A percentile compares a stretch with the other conserved stretches of the same genome.
phyloP scores from a whole-genome alignment of 2,113 vertebrate genomes.

The Helogale parvula region DNA sequence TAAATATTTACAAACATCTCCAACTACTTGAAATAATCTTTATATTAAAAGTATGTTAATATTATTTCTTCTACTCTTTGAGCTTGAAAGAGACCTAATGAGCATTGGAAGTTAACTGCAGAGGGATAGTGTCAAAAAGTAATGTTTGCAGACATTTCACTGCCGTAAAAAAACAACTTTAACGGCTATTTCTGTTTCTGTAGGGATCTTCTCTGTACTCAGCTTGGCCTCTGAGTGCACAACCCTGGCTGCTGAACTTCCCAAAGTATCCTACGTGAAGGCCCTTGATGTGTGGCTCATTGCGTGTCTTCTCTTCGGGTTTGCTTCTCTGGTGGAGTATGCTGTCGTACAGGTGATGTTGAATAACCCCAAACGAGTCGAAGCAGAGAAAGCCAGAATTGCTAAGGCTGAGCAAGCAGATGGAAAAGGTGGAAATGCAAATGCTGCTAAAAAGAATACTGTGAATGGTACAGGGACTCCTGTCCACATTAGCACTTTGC shows the following conservation, averaged over 20 bases:
- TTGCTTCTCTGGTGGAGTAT: conserved; percentile 98
- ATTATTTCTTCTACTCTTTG: neutral
- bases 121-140: neutral
- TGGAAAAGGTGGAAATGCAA: conserved; percentile 88
- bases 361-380: conserved; percentile 96
- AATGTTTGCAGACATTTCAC: neutral
- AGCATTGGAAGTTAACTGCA: neutral
- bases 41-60: neutral
- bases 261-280: conserved; percentile 99
- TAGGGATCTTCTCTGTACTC: conserved; percentile 98
- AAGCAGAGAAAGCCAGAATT: conserved; percentile 96
- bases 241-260: conserved; percentile 95
- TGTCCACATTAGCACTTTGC: conserved; percentile 96
- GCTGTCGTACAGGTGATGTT: conserved; percentile 98
- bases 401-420: conserved; percentile 93
- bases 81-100: neutral
- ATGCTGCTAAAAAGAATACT: conserved; percentile 90
- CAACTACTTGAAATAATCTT: neutral
- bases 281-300: conserved; percentile 99
- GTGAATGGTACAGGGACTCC: conserved; percentile 96
- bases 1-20: neutral
- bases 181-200: neutral
- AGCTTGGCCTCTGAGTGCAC: conserved; percentile 99
- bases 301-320: conserved; percentile 98
- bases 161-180: neutral